A percentile compares a stretch with the other conserved stretches of the same genome.
Conservation (phyloP, 2,113 vertebrate species). For the Cairina moschata region DNA sequence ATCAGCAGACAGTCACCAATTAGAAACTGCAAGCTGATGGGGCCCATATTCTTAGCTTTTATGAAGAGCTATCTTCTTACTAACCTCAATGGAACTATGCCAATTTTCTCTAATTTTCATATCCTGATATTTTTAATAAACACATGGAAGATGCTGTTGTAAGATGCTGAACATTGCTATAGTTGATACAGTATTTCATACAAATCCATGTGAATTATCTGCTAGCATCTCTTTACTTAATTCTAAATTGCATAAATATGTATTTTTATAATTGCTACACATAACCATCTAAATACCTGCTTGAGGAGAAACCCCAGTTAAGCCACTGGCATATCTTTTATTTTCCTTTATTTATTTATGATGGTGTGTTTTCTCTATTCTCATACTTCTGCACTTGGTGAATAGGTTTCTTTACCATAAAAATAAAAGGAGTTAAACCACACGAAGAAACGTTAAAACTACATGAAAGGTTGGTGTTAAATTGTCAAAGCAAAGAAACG, state of each 20-base stretch:
- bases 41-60: neutral
- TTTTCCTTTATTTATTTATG: conserved; percentile 18
- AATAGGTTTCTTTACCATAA: neutral
- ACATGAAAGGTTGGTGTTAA: neutral
- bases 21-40: neutral
- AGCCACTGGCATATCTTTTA: neutral
- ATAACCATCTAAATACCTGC: neutral
- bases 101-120: neutral
- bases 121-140: conserved; percentile 4
- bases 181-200: neutral
- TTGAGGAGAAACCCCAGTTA: neutral
- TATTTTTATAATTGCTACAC: neutral
- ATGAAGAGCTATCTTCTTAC: neutral
- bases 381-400: neutral
- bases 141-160: neutral
- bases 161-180: neutral
- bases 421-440: conserved; percentile 14
- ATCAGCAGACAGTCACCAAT: neutral
- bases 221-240: neutral
- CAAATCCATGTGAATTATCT: neutral
- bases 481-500: neutral
- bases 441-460: neutral
- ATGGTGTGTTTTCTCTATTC: neutral
- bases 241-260: neutral
- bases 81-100: neutral